Conservation (phyloP, 2,113 vertebrate genomes). For the Paramormyrops kingsleyae region DNA sequence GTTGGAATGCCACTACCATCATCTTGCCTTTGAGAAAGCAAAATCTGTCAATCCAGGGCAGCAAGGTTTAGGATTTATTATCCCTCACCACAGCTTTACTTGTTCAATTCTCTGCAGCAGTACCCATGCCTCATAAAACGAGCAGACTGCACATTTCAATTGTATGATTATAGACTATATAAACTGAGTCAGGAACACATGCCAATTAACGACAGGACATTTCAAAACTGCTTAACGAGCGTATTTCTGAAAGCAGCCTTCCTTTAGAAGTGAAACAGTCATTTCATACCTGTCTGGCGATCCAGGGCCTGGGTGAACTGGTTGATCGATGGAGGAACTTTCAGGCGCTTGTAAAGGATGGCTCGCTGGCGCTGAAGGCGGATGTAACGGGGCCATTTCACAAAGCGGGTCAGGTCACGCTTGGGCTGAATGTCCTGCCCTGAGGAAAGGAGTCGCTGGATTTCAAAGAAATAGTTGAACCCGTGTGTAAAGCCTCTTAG, state of each 20-base stretch:
- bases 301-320: constrained; percentile 97
- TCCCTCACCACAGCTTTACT: not conserved
- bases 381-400: constrained; percentile 95
- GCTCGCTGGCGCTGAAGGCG: constrained; percentile 89
- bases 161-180: not conserved
- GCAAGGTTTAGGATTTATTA: not conserved
- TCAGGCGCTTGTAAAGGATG: constrained; percentile 92
- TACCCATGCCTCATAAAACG: not conserved
- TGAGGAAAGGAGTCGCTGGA: constrained; percentile 38
- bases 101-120: not conserved
- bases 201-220: not conserved
- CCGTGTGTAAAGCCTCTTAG: not conserved
- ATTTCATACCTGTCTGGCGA: constrained; percentile 79
- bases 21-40: not conserved
- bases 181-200: not conserved
- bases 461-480: not conserved
- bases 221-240: not conserved
- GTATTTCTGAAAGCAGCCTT: not conserved
- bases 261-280: not conserved
- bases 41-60: not conserved
- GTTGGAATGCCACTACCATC: not conserved
- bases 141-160: not conserved
- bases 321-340: constrained; percentile 94
- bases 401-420: constrained; percentile 89
- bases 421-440: constrained; percentile 99